phyloP scores from a whole-genome alignment of 2,113 vertebrate genomes.

The Glareola pratincola region DNA sequence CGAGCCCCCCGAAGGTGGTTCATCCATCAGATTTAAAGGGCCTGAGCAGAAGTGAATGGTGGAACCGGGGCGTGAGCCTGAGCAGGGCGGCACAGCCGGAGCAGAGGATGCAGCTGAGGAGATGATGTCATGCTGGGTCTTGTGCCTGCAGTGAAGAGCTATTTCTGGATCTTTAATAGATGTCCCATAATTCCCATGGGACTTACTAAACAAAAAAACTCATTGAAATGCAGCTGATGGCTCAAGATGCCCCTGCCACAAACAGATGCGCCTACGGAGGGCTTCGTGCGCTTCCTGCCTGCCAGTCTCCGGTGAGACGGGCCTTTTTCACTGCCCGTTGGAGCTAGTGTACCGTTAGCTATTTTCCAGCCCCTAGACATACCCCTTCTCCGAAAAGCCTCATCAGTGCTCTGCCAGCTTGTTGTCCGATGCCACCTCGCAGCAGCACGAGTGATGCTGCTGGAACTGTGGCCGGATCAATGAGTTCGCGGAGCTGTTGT shows the following conservation, averaged over 20 bases:
- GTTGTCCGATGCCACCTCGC: not conserved
- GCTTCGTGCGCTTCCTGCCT: not conserved
- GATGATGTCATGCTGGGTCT: conserved; percentile 58
- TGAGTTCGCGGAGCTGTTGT: not conserved
- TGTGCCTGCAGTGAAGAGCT: conserved; percentile 74
- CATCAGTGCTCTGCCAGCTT: not conserved
- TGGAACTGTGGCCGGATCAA: not conserved
- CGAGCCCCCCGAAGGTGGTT: not conserved
- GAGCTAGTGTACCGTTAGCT: not conserved
- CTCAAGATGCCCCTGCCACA: not conserved
- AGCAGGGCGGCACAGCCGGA: conserved; percentile 6
- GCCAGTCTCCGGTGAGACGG: fast-evolving
- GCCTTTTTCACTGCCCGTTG: not conserved
- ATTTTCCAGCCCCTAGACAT: not conserved
- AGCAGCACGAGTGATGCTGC: not conserved
- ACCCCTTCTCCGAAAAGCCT: not conserved
- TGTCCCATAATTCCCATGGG: conserved; percentile 70
- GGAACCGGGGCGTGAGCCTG: not conserved
- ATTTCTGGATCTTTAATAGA: conserved; percentile 75
- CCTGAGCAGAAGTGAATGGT: not conserved
- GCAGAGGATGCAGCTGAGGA: conserved; percentile 50
- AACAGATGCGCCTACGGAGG: not conserved
- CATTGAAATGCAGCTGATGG: conserved; percentile 20
- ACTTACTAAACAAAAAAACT: conserved; percentile 56
- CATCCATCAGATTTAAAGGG: not conserved